Percentiles rank a stretch among this genome's conserved stretches.
These are phyloP conservation scores for Ricordea florida DNA, from an alignment of 92 coral and sea anemone genomes.

Conservation along the genomic window DNA sequence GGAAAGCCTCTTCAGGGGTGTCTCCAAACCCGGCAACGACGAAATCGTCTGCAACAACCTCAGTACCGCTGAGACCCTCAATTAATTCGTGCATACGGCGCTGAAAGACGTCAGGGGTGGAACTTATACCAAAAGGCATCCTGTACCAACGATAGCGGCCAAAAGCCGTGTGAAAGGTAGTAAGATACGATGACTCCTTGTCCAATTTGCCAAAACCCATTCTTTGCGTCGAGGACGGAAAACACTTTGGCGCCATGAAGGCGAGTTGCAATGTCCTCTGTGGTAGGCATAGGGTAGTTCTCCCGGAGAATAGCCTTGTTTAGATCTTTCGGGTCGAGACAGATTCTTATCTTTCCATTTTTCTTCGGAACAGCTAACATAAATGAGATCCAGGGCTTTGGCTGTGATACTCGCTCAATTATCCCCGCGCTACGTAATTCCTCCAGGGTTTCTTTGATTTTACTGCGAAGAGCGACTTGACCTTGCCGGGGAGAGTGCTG, in stretches of 20 bases:
- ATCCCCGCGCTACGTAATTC: slow-evolving; percentile 11
- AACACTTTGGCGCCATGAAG: background rate
- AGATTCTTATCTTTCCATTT: slow-evolving; percentile 3
- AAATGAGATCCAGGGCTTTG: slow-evolving; percentile 35
- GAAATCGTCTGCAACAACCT: background rate
- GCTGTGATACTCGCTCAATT: slow-evolving; percentile 18
- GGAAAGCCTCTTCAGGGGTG: background rate
- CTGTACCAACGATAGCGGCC: background rate
- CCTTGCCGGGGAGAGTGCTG: background rate
- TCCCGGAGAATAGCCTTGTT: slow-evolving; percentile 31
- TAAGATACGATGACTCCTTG: background rate
- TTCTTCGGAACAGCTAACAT: slow-evolving; percentile 24
- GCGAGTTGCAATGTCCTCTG: slow-evolving; percentile 20
- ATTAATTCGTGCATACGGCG: background rate
- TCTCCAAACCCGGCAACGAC: background rate
- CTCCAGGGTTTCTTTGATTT: slow-evolving; percentile 31
- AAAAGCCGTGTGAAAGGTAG: background rate
- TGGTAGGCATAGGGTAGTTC: slow-evolving; percentile 33
- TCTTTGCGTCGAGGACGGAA: background rate
- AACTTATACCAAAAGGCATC: background rate
- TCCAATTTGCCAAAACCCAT: background rate
- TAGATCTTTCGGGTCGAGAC: slow-evolving; percentile 37
- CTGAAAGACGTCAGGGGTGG: background rate
- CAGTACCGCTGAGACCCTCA: background rate
- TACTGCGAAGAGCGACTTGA: background rate